Percentiles rank a stretch among this genome's conserved stretches.
phyloP scores from a whole-genome alignment of 1,140 invertebrate genomes.

The Arion vulgaris region DNA sequence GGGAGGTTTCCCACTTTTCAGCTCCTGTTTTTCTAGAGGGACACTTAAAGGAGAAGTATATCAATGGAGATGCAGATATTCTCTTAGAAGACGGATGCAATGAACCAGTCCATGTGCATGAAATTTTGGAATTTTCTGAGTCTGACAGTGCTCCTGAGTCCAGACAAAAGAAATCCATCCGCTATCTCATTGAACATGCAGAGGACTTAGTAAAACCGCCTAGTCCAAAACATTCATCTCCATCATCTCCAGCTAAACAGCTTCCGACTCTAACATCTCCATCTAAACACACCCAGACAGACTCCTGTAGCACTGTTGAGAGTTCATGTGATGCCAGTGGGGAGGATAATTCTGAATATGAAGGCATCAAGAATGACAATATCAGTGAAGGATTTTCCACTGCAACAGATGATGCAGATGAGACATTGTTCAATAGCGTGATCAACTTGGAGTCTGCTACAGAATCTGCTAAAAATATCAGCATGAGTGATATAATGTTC shows the following conservation, averaged over 20 bases:
- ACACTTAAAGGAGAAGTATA: neutral
- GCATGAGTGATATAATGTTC: conserved; percentile 33
- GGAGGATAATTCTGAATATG: conserved; percentile 82
- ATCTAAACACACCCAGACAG: conserved; percentile 46
- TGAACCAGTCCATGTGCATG: neutral
- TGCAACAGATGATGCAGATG: conserved; percentile 54
- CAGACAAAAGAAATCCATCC: conserved; percentile 50
- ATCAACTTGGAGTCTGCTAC: conserved; percentile 52
- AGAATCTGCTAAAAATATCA: conserved; percentile 43
- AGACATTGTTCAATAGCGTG: conserved; percentile 55
- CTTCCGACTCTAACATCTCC: conserved; percentile 24
- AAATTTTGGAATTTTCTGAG: conserved; percentile 32
- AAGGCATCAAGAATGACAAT: conserved; percentile 39
- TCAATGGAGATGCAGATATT: neutral
- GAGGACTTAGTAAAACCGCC: conserved; percentile 51
- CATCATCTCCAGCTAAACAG: conserved; percentile 39
- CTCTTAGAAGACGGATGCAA: neutral
- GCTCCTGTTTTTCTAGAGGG: neutral
- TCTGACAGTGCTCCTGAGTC: conserved; percentile 43
- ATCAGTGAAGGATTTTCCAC: conserved; percentile 54
- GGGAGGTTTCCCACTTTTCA: neutral
- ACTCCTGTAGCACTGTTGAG: conserved; percentile 50
- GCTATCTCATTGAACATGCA: conserved; percentile 56
- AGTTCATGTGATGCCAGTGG: conserved; percentile 87
- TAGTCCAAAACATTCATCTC: conserved; percentile 32